Evolutionary conservation across 1,140 invertebrate genomes (phyloP).

Genomic region (Drosophila bocki): DNA sequence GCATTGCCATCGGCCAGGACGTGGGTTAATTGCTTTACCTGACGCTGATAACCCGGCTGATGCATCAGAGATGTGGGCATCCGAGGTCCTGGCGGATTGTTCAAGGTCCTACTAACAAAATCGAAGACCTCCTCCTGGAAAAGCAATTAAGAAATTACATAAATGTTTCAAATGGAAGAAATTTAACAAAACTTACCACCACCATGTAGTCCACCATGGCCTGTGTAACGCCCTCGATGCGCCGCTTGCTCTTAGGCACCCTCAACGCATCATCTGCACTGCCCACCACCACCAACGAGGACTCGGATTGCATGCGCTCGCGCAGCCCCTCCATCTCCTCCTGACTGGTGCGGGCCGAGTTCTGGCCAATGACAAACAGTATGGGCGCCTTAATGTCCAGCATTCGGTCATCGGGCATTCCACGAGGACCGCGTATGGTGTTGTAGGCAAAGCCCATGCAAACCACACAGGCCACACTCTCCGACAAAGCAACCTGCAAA

Average conservation of each 20-base stretch:
- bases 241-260: slow-evolving; percentile 89
- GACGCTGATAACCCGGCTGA: slow-evolving; percentile 51
- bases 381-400: slow-evolving; percentile 91
- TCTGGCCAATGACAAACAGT: slow-evolving; percentile 93
- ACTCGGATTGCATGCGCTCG: slow-evolving; percentile 91
- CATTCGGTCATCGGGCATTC: slow-evolving; percentile 92
- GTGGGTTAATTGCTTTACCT: slow-evolving; percentile 43
- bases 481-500: slow-evolving; percentile 88
- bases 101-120: slow-evolving; percentile 87
- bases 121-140: slow-evolving; percentile 88
- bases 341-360: slow-evolving; percentile 87
- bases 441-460: slow-evolving; percentile 93
- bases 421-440: slow-evolving; percentile 90
- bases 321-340: slow-evolving; percentile 93
- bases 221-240: slow-evolving; percentile 91
- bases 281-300: slow-evolving; percentile 92
- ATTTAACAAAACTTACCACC: slow-evolving; percentile 85
- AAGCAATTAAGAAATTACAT: slow-evolving; percentile 1
- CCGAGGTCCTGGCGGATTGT: slow-evolving; percentile 88
- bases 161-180: background rate
- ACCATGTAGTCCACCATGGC: slow-evolving; percentile 93
- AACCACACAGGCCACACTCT: slow-evolving; percentile 90
- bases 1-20: slow-evolving; percentile 50
- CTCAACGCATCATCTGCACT: slow-evolving; percentile 92
- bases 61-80: slow-evolving; percentile 76